phyloP scores from a whole-genome alignment of 1,140 invertebrate genomes.

The Sinella curviseta region DNA sequence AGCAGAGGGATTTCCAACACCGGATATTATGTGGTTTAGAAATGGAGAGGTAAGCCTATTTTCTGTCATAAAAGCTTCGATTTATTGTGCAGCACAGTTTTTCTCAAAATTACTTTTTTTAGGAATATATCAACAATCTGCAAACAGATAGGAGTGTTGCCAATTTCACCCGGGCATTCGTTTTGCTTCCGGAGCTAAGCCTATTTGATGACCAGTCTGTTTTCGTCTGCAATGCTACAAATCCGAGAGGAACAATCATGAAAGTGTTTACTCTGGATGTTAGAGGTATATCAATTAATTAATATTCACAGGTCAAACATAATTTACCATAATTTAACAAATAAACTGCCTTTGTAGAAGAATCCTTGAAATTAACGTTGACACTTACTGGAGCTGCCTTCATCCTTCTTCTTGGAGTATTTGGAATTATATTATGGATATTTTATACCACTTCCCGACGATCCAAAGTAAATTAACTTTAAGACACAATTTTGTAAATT shows the following conservation, averaged over 20 bases:
- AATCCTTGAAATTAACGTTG: not conserved
- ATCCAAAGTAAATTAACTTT: slow-evolving; percentile 14
- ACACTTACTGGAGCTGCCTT: not conserved
- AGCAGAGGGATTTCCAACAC: slow-evolving; percentile 33
- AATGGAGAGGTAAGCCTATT: slow-evolving; percentile 33
- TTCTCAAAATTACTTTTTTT: not conserved
- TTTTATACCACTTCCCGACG: slow-evolving; percentile 21
- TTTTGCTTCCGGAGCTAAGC: not conserved
- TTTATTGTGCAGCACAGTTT: too few relatives aligned
- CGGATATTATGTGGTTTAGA: slow-evolving; percentile 32
- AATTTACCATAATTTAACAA: not conserved
- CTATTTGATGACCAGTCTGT: slow-evolving; percentile 14
- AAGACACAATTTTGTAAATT: too few relatives aligned
- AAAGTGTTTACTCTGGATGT: slow-evolving; percentile 22
- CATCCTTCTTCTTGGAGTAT: not conserved
- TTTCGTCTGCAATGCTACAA: slow-evolving; percentile 35
- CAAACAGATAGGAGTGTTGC: slow-evolving; percentile 6
- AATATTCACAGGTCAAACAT: too few relatives aligned
- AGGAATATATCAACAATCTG: slow-evolving; percentile 30
- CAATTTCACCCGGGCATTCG: slow-evolving; percentile 21
- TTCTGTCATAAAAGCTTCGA: too few relatives aligned
- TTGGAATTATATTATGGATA: slow-evolving; percentile 12
- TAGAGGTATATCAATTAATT: not conserved
- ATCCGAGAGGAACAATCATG: slow-evolving; percentile 31
- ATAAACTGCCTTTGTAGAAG: not conserved